phyloP scores from a whole-genome alignment of 2,797 vertebrate genomes.

The Oceanodroma leucorhoa region DNA sequence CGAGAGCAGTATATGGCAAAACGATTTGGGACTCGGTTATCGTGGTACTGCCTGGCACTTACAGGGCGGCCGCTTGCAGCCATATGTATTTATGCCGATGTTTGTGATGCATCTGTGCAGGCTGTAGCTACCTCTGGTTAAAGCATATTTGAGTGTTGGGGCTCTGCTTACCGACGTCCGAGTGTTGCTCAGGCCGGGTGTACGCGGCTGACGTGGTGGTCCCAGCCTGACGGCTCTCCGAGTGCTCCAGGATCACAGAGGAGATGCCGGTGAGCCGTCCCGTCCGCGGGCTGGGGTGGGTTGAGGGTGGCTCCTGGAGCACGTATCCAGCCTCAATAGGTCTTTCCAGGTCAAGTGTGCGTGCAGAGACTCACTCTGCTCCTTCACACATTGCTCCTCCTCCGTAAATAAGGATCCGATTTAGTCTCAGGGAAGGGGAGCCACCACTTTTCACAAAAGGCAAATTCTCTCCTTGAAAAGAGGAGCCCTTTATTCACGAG shows the following conservation, averaged over 20 bases:
- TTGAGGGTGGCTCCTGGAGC: not conserved
- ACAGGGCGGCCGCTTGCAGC: not conserved
- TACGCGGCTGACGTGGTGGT: rapidly evolving
- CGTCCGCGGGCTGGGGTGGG: rapidly evolving
- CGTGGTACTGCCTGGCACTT: not conserved
- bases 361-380: conserved; percentile 11
- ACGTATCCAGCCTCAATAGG: not conserved
- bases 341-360: conserved; percentile 26
- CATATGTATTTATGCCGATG: rapidly evolving
- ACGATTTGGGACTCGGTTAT: not conserved
- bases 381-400: not conserved
- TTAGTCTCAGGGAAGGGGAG: not conserved
- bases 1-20: not conserved
- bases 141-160: rapidly evolving
- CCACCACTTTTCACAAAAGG: conserved; percentile 17
- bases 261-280: rapidly evolving
- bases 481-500: conserved; percentile 28
- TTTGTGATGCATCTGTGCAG: not conserved
- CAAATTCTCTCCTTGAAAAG: conserved; percentile 38
- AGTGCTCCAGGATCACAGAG: not conserved
- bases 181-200: not conserved
- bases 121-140: not conserved
- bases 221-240: not conserved
- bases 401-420: conserved; percentile 13
- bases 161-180: rapidly evolving